Base-by-base conservation (phyloP, 2,888 invertebrate species). In the Brachycybe producta region DNA sequence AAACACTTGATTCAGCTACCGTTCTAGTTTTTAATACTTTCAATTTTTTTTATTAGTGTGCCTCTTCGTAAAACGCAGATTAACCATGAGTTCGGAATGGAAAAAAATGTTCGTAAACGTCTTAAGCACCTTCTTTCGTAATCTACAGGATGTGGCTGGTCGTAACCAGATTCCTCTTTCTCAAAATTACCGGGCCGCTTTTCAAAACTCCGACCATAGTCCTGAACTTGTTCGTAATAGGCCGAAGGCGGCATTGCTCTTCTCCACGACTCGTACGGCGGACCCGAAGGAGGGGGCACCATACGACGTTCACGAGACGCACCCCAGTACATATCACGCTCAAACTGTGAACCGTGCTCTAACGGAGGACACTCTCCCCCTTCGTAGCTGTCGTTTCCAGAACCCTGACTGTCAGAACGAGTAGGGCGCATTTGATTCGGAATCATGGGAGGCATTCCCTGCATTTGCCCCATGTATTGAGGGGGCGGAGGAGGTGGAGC, bases 361-460 rank as follows among this genome's bases (percentile, higher is more conserved):
- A 23, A 61, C 62, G 40, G 62, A 57, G 34, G 44, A 36, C 40
- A 19, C 54, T 70, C 77, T 56, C 76, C 75, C n/a, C n/a, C n/a
- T 60, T 51, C 51, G 21, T 49, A 49, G 28, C 49, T 41, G 7
- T 49, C 49, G 21, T 41, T 49, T 17, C 41, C 49, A 5, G 49
- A 49, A 7, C 49, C 49, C 23, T 49, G 49, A 40, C 41, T 49
- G 38, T 49, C 49, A 15, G 49, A 49, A 7, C 41, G 23, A n/a
- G 41, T 27, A 15, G 49, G 49, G 15, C 49, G 23, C 38, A 41
- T 19, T 30, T 50, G 42, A 13, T 34, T 43, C 3, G 50, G 35
- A 44, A 34, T 42, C 42, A 50, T 15, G 2, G 43, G 7, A 5
- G 49, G 49, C 46, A 36, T 54, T 48, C 56, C 52, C 46, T 54